These are phyloP conservation scores for Chrysolina oricalcia DNA, from an alignment of 2,888 invertebrate species.

Conservation along the genomic window DNA sequence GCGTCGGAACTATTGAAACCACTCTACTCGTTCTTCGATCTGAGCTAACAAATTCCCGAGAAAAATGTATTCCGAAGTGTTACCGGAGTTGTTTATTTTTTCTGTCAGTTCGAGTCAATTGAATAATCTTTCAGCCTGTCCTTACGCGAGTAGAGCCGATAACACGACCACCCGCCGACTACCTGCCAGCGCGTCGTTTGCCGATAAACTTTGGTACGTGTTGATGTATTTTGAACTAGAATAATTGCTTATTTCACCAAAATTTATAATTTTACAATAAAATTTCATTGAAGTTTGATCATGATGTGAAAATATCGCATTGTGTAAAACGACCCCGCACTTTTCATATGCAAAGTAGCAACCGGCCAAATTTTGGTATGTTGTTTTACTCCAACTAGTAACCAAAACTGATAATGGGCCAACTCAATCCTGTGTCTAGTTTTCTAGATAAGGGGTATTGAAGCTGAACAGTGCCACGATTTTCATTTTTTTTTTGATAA, in stretches of 20 bases:
- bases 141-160: neutral
- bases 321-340: too few species aligned
- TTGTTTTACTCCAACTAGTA: too few species aligned
- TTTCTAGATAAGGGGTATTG: too few species aligned
- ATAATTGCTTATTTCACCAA: neutral
- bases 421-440: too few species aligned
- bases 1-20: neutral
- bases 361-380: too few species aligned
- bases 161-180: slow-evolving; percentile 4
- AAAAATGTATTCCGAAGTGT: neutral
- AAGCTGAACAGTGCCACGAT: too few species aligned
- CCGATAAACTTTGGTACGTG: slow-evolving; percentile 4
- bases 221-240: neutral
- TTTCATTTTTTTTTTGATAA: too few species aligned
- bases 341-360: too few species aligned
- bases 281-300: too few species aligned
- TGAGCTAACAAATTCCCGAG: neutral
- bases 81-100: neutral
- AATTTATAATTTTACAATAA: too few species aligned
- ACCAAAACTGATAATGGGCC: too few species aligned
- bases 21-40: neutral
- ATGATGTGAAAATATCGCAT: too few species aligned
- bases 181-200: neutral
- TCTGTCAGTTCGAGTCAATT: neutral
- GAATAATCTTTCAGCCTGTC: slow-evolving; percentile 4